These are phyloP conservation scores for Spheniscus humboldti DNA, from an alignment of 2,797 vertebrate genomes.

Conservation along the genomic window DNA sequence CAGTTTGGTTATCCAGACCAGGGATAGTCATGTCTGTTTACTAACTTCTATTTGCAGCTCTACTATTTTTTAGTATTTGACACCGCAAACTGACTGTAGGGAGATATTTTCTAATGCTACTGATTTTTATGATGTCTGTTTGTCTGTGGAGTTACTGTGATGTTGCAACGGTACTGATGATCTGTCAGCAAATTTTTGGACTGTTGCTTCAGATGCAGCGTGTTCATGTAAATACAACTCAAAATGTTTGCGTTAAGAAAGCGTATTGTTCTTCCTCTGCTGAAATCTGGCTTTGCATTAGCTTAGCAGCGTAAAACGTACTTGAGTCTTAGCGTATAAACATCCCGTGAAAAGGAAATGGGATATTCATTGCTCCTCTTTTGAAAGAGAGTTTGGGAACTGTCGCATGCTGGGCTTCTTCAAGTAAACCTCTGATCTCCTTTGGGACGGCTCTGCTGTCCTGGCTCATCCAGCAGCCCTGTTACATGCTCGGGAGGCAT, in stretches of 20 bases:
- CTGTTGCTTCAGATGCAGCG: not conserved
- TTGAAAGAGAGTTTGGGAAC: conserved; percentile 9
- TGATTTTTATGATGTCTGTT: not conserved
- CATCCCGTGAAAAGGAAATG: not conserved
- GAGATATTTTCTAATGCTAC: not conserved
- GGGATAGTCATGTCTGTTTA: not conserved
- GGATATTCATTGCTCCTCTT: not conserved
- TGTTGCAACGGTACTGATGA: not conserved
- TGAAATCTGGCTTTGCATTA: not conserved
- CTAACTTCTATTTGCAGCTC: not conserved
- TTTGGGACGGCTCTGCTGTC: not conserved
- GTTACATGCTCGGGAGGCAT: rapidly evolving
- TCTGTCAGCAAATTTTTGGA: not conserved
- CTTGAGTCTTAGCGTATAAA: not conserved
- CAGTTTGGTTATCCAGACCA: not conserved
- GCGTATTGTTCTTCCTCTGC: not conserved
- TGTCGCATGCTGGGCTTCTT: not conserved
- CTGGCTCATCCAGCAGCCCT: not conserved
- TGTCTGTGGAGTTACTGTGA: not conserved
- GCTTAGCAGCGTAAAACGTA: not conserved
- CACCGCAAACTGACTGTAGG: not conserved
- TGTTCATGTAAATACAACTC: not conserved
- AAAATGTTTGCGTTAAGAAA: not conserved
- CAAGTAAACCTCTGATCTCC: not conserved
- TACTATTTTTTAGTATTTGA: not conserved